Evolutionary conservation across 2,888 invertebrate genomes (phyloP).

Genomic region (Melipona beecheii): DNA sequence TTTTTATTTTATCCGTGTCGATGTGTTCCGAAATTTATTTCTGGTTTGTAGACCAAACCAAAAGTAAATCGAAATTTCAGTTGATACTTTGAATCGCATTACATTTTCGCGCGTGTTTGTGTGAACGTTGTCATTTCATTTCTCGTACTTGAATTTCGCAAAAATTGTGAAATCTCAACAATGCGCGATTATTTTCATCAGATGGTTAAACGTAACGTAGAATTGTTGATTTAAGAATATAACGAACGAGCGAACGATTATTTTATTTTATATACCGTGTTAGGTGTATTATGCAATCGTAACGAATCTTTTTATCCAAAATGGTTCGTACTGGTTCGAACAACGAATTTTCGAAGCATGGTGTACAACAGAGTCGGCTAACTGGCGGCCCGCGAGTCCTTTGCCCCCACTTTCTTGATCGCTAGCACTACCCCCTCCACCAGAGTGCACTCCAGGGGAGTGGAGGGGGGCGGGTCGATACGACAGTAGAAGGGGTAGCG

Average conservation of each 20-base stretch:
- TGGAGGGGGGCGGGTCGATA: no score
- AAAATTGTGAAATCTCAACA: background rate
- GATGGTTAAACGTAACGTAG: background rate
- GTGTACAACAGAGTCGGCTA: background rate
- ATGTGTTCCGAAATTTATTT: background rate
- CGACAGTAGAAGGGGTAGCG: no score
- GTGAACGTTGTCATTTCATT: no score
- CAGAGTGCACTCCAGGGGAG: no score
- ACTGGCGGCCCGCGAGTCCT: no score
- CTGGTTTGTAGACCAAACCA: background rate
- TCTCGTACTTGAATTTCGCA: background rate
- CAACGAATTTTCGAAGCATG: background rate
- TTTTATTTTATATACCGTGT: no score
- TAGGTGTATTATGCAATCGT: no score
- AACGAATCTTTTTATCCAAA: no score
- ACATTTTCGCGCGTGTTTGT: background rate
- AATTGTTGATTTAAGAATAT: background rate
- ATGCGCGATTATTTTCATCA: conserved; percentile 10
- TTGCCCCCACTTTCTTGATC: no score
- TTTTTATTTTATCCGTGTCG: background rate
- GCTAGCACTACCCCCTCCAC: no score
- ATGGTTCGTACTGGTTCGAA: background rate
- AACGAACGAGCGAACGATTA: background rate
- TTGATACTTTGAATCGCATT: background rate
- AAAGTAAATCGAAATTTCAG: no score